Evolutionary conservation across 1,140 invertebrate genomes (phyloP), one percentile per base, ranked within the genome.

Genomic region (Lethrus apterus): DNA sequence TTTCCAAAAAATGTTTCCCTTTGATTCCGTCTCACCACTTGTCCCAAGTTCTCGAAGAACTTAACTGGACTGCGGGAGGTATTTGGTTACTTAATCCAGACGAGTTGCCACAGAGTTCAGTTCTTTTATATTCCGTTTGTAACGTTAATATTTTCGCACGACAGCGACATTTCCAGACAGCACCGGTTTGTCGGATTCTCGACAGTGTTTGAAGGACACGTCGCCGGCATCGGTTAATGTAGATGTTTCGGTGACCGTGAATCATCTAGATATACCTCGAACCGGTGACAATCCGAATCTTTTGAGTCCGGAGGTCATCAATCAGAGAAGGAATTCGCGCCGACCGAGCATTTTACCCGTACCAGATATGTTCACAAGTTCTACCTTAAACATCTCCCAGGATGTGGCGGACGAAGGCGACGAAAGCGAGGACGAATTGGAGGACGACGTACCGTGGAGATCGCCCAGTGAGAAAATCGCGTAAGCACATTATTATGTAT

Each of bases 381-480:
- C 79, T 23, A 83, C 78, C 14, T 71, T 87, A 35, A 85, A 84
- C 60, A 80, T 88, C 40, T 74, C 82, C 0, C 80, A 79, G 36
- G 72, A 82, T 18, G 82, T 84, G 14, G 79, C 81, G 50, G 81
- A 78, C 23, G 80, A 80, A 48, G 80, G 75, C 0, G 86, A 89
- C 50, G 86, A 88, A 54, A 89, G 86, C 54, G 87, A 90, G 55
- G 87, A 91, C 55, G 88, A 92, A 64, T 77, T 89, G 38, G 86
- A 89, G 23, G 87, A 90, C 56, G 86, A 92, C 48, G 87, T 90
- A 17, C 86, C 88, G 1, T 91, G 88, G 87, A 74, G 86, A 54
- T 86, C 86, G 2, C 85, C 86, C 0, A 89, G 86, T 31, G 88
- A 92, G 66, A 90, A 89, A 68, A 90, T 91, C 60, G 83, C 86